Evolutionary conservation across 92 coral and sea anemone genomes (phyloP).

Genomic region (Epizoanthus scotinus): DNA sequence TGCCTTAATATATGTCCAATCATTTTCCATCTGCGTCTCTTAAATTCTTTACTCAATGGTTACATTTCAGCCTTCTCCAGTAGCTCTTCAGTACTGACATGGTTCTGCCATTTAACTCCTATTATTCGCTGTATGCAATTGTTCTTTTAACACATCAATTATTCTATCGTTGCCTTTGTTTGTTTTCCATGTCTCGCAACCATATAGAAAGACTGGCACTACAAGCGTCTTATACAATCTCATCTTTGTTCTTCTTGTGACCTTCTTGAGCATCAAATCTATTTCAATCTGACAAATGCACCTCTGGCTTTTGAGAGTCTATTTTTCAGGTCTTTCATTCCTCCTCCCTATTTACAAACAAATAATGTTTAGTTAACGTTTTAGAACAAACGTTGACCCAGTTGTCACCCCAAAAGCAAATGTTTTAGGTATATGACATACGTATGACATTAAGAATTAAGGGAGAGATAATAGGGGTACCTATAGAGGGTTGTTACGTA

Average conservation of each 20-base stretch:
- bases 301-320: constrained; percentile 35
- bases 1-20: constrained; percentile 51
- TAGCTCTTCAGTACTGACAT: constrained; percentile 34
- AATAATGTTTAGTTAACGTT: no score
- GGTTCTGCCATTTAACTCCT: constrained; percentile 29
- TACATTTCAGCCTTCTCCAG: constrained; percentile 24
- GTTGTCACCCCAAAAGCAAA: no score
- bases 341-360: constrained; percentile 43
- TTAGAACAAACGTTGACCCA: no score
- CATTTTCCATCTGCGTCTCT: constrained; percentile 40
- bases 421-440: no score
- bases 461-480: no score
- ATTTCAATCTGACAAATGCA: constrained; percentile 18
- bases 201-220: constrained; percentile 27
- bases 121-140: constrained; percentile 23
- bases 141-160: constrained; percentile 12
- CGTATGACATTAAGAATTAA: no score
- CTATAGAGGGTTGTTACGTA: no score
- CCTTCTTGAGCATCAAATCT: constrained; percentile 30
- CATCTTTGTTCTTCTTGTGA: constrained; percentile 40
- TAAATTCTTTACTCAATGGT: constrained; percentile 32
- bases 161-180: constrained; percentile 8
- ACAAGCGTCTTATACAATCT: constrained; percentile 39
- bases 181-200: constrained; percentile 45
- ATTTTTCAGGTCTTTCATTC: constrained; percentile 33